Conservation (phyloP, 2,888 invertebrate species). For the Phaedon cochleariae region DNA sequence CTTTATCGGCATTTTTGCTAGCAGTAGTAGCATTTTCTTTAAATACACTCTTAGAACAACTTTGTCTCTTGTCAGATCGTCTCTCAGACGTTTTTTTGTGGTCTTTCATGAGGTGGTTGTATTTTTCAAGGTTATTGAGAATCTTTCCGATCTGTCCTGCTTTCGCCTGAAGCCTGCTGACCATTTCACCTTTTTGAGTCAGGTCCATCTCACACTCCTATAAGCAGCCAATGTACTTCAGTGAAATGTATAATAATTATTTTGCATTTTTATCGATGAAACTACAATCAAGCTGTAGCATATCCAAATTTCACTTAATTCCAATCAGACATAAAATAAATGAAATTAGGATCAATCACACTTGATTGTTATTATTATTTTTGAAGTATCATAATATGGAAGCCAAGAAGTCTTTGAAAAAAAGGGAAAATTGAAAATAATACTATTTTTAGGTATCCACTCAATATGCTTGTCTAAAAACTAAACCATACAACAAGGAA, state of each 20-base stretch:
- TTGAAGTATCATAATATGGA: too few species aligned
- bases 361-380: too few species aligned
- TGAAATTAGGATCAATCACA: too few species aligned
- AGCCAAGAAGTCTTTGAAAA: too few species aligned
- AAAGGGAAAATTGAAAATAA: too few species aligned
- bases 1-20: slow-evolving; percentile 33
- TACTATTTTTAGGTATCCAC: too few species aligned
- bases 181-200: slow-evolving; percentile 96
- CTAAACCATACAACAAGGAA: too few species aligned
- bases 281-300: background rate
- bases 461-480: too few species aligned
- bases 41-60: slow-evolving; percentile 29
- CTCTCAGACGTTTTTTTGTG: slow-evolving; percentile 51
- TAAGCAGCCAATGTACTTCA: slow-evolving; percentile 54
- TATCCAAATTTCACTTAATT: background rate
- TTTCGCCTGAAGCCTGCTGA: slow-evolving; percentile 92
- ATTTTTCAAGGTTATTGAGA: slow-evolving; percentile 89
- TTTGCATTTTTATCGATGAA: background rate
- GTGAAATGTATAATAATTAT: slow-evolving; percentile 2
- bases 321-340: too few species aligned
- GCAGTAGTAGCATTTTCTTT: slow-evolving; percentile 44
- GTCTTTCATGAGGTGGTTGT: slow-evolving; percentile 77
- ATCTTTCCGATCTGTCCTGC: slow-evolving; percentile 95
- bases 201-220: slow-evolving; percentile 95
- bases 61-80: slow-evolving; percentile 41